Evolutionary conservation across 2,113 vertebrate species (phyloP).

Genomic region (Anoura caudifer): DNA sequence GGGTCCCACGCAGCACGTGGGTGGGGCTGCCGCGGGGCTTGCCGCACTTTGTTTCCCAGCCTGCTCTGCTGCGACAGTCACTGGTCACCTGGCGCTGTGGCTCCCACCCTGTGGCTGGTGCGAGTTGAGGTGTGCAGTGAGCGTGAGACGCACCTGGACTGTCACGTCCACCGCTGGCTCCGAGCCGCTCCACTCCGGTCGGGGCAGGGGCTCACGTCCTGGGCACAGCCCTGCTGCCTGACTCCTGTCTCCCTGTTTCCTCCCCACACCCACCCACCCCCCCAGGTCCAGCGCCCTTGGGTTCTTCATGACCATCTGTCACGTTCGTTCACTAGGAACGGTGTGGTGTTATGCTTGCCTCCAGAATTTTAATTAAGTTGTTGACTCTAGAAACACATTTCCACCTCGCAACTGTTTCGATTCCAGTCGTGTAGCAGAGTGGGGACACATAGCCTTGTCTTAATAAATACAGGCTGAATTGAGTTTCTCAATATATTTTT

Average conservation of each 20-base stretch:
- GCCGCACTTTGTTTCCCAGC: background rate
- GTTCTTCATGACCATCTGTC: background rate
- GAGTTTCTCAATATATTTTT: background rate
- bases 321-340: conserved; percentile 20
- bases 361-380: background rate
- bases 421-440: background rate
- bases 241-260: too few relatives aligned
- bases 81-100: background rate
- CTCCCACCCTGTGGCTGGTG: background rate
- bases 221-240: background rate
- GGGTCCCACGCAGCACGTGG: background rate
- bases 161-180: background rate
- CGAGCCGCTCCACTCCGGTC: background rate
- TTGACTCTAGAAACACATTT: background rate
- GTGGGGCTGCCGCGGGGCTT: background rate
- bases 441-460: background rate
- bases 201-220: too few relatives aligned
- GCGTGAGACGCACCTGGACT: background rate
- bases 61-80: background rate
- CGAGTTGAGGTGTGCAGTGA: background rate
- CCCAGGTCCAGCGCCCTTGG: background rate
- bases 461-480: background rate
- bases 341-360: background rate
- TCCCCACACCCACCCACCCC: too few relatives aligned
- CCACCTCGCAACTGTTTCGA: background rate